These are phyloP conservation scores for Sarcophaga subvicina DNA, from an alignment of 2,888 invertebrate species.

Conservation along the genomic window DNA sequence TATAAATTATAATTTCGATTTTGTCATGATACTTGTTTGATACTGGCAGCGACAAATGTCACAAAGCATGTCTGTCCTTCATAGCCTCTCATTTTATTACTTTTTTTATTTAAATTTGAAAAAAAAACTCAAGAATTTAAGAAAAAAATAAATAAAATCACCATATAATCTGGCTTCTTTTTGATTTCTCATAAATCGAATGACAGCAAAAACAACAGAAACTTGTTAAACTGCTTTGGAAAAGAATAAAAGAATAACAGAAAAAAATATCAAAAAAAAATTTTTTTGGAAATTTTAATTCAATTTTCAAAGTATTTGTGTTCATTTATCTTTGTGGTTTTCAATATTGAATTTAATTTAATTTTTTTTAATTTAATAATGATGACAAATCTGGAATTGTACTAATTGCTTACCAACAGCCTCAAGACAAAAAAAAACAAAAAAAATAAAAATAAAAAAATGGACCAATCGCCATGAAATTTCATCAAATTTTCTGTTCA, in stretches of 20 bases:
- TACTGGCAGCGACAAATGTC: conserved; percentile 11
- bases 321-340: not conserved
- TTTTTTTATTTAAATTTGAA: not conserved
- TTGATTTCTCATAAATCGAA: not conserved
- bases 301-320: not conserved
- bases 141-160: not conserved
- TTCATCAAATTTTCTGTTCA: not conserved
- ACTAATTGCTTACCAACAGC: no score
- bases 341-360: not conserved
- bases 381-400: no score
- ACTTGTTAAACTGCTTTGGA: conserved; percentile 18
- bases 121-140: not conserved
- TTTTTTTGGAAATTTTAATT: not conserved
- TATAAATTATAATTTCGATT: no score
- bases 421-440: no score
- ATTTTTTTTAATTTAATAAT: no score
- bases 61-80: not conserved
- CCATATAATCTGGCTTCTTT: conserved; percentile 6
- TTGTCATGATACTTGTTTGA: no score
- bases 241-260: not conserved
- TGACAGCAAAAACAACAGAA: not conserved
- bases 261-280: not conserved
- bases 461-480: not conserved
- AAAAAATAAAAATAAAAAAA: no score
- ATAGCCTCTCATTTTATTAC: not conserved